Base-by-base conservation (phyloP, 2,113 vertebrate species). In the Tragelaphus buxtoni region DNA sequence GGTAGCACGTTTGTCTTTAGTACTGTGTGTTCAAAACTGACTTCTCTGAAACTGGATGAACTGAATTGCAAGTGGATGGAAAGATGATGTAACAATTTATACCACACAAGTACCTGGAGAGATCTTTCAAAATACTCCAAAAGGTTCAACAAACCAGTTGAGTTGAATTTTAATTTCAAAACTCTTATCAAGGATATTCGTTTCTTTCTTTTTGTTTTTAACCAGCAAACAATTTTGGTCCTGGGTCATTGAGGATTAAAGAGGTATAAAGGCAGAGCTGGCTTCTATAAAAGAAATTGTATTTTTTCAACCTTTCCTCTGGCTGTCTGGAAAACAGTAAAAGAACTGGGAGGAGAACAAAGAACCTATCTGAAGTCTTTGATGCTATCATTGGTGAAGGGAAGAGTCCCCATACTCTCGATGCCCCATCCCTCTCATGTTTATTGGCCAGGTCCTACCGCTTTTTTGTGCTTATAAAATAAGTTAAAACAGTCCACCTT, bases 171-270 rank as follows among this genome's bases (percentile, higher is more conserved):
- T 20, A 72, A 90, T 88, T 92, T 94, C 56, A 96, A 85, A 92
- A 69, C 4, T 60, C 30, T 90, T 58, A 94, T 39, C 77, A 93
- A 83, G 92, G 7, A 90, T 28, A 3, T 47, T 74, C 79, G 1
- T 91, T 60, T 94, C 17, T 60, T 87, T 86, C 3, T 90, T 63
- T 94, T 79, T 90, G 11, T 89, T 96, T 91, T 88, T 90, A 96
- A 83, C 74, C 45, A 77, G 61, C 20, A 58, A 55, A 95, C 7
- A 93, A 60, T 69, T 95, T 86, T 83, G 10, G 49, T 47, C 55
- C 58, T 55, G 16, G 5, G 20, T 88, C 74, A 77, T 53, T 80
- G 85, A 90, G n/a, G 45, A 92, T 74, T 55, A 74, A 74, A 92
- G 49, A 87, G 35, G 13, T 84, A 76, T 35, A 97, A 94, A 87